Percentiles rank a stretch among this genome's conserved stretches.
Conservation (phyloP, 2,888 invertebrate genomes). For the Deilephila elpenor region DNA sequence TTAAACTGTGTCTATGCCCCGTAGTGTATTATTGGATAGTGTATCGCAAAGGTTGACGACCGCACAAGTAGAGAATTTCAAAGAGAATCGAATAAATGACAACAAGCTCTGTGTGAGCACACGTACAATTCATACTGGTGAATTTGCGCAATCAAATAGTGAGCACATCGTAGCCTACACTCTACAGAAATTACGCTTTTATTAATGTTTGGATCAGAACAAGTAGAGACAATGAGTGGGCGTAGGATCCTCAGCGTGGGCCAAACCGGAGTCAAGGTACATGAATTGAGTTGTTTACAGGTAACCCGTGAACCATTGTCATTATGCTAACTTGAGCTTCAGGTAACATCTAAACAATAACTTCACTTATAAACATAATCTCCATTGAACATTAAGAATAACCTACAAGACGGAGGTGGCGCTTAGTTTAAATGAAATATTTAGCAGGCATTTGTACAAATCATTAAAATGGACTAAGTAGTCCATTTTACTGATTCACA, state of each 20-base stretch:
- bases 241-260: slow-evolving; percentile 63
- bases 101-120: slow-evolving; percentile 41
- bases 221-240: slow-evolving; percentile 47
- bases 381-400: too few species aligned
- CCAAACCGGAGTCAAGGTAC: slow-evolving; percentile 43
- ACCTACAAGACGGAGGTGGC: too few species aligned
- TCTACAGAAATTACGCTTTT: slow-evolving; percentile 48
- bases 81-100: slow-evolving; percentile 42
- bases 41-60: slow-evolving; percentile 34
- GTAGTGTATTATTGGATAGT: slow-evolving; percentile 19
- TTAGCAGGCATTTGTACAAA: too few species aligned
- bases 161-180: slow-evolving; percentile 43
- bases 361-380: too few species aligned
- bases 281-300: slow-evolving; percentile 28
- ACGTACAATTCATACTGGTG: slow-evolving; percentile 37
- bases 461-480: too few species aligned
- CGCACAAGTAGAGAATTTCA: slow-evolving; percentile 38
- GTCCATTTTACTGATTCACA: background rate
- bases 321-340: too few species aligned
- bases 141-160: slow-evolving; percentile 47
- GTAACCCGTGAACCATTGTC: background rate
- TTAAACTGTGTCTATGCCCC: background rate
- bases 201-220: slow-evolving; percentile 52
- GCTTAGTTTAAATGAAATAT: too few species aligned
- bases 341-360: too few species aligned